Evolutionary conservation across 1,140 invertebrate species (phyloP).

Genomic region (Euwallacea fornicatus): DNA sequence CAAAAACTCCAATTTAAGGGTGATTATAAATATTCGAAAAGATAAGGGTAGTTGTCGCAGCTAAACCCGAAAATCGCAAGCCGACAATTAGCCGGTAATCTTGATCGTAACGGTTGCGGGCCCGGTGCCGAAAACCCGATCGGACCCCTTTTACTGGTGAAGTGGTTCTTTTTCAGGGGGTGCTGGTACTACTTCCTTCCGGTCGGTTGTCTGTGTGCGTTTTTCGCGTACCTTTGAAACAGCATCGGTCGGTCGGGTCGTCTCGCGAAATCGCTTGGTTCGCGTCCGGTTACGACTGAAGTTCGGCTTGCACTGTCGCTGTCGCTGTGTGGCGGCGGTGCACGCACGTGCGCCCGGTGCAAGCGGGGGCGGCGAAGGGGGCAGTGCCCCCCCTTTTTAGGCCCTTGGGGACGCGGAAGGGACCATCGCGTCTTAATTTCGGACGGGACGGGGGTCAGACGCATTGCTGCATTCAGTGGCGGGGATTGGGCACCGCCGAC

Average conservation of each 20-base stretch:
- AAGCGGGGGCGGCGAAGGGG: conserved; percentile 29
- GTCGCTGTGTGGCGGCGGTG: conserved; percentile 16
- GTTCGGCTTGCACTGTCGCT: conserved; percentile 33
- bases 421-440: conserved; percentile 38
- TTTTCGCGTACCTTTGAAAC: conserved; percentile 28
- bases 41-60: too few relatives aligned
- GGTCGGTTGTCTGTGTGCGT: conserved; percentile 3
- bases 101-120: background rate
- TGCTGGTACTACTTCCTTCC: conserved; percentile 16
- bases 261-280: background rate
- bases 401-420: conserved; percentile 16
- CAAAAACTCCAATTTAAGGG: too few relatives aligned
- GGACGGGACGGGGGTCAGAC: conserved; percentile 28
- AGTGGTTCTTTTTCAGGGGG: background rate
- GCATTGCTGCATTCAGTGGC: conserved; percentile 8
- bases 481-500: background rate
- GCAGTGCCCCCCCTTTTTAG: conserved; percentile 7
- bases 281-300: conserved; percentile 24
- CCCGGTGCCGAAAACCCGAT: background rate
- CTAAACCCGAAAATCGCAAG: too few relatives aligned
- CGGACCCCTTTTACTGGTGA: background rate
- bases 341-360: conserved; percentile 37
- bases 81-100: too few relatives aligned
- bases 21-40: too few relatives aligned
- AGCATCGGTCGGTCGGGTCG: conserved; percentile 24